phyloP scores from a whole-genome alignment of 2,888 invertebrate genomes.

The Augiades crinisus region DNA sequence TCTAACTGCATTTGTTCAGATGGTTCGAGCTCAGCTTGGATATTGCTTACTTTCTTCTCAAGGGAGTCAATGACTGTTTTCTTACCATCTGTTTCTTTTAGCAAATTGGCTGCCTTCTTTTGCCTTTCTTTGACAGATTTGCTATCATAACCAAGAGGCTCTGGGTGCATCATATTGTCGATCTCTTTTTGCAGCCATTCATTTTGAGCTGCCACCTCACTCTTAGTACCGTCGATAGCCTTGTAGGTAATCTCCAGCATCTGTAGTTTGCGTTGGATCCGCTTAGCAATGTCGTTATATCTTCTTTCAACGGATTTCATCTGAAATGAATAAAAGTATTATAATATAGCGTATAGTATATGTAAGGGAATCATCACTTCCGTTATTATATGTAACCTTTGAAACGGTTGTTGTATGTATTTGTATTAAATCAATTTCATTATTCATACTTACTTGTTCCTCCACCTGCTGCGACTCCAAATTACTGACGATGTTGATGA shows the following conservation, averaged over 20 bases:
- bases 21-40: slow-evolving; percentile 92
- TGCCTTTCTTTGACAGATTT: slow-evolving; percentile 88
- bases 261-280: slow-evolving; percentile 91
- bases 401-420: too few relatives aligned
- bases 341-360: background rate
- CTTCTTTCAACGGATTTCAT: slow-evolving; percentile 92
- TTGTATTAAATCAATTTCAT: too few relatives aligned
- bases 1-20: slow-evolving; percentile 91
- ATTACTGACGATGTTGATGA: slow-evolving; percentile 91
- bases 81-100: slow-evolving; percentile 93
- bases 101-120: slow-evolving; percentile 85
- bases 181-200: slow-evolving; percentile 91
- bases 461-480: slow-evolving; percentile 95
- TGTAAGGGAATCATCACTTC: background rate
- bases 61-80: slow-evolving; percentile 90
- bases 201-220: slow-evolving; percentile 89
- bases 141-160: slow-evolving; percentile 88
- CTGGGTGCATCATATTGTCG: slow-evolving; percentile 83
- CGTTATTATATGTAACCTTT: too few relatives aligned
- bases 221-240: slow-evolving; percentile 89
- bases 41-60: slow-evolving; percentile 90
- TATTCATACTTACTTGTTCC: slow-evolving; percentile 83
- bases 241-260: slow-evolving; percentile 92
- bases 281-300: slow-evolving; percentile 91
- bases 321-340: slow-evolving; percentile 51